Conservation (phyloP, 2,113 vertebrate species). For the Irena cyanogastra region DNA sequence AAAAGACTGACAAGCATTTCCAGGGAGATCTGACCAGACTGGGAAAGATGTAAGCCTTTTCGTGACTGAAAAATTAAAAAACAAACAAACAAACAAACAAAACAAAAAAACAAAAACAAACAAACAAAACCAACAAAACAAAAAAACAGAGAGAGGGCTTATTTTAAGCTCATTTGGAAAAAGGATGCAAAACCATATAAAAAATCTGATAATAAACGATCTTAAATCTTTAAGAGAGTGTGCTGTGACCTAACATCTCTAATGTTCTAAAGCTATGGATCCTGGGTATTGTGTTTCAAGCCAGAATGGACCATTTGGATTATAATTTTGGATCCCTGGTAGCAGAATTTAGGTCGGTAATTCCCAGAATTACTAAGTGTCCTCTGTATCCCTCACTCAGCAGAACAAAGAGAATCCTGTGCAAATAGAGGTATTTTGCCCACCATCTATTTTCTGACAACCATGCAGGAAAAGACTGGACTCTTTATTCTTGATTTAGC, state of each 20-base stretch:
- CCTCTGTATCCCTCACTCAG: background rate
- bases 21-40: background rate
- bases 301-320: background rate
- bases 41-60: background rate
- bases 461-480: rapidly evolving
- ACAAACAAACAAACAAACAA: background rate
- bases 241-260: background rate
- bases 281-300: background rate
- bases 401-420: background rate
- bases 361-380: background rate
- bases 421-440: background rate
- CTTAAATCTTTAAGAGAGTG: background rate
- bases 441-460: background rate
- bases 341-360: background rate
- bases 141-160: background rate
- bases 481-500: background rate
- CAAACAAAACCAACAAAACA: background rate
- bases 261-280: background rate
- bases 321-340: background rate
- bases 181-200: background rate
- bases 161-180: background rate
- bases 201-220: background rate
- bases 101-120: background rate
- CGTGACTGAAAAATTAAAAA: background rate
- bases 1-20: background rate